phyloP scores from a whole-genome alignment of 2,113 vertebrate genomes.

The Piprites chloris region DNA sequence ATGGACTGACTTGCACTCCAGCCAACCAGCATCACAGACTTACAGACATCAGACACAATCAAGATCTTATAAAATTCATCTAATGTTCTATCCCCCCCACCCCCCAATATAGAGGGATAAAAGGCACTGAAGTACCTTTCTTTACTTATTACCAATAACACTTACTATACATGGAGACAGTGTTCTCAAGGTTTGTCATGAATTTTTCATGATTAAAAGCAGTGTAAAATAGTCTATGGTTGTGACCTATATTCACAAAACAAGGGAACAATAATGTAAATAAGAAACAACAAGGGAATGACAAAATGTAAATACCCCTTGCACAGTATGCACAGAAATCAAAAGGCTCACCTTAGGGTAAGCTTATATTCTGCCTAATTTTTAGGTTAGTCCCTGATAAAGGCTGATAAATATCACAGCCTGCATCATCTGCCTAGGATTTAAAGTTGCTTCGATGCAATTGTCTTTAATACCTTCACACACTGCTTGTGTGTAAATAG shows the following conservation, averaged over 20 bases:
- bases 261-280: not conserved
- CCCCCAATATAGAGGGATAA: not conserved
- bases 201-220: conserved; percentile 30
- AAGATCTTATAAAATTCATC: not conserved
- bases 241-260: conserved; percentile 46
- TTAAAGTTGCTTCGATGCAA: not conserved
- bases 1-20: conserved; percentile 16
- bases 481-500: not conserved
- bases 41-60: not conserved
- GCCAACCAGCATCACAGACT: not conserved
- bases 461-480: not conserved
- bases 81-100: not conserved
- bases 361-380: not conserved
- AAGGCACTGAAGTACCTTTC: not conserved
- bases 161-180: not conserved
- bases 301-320: conserved; percentile 3
- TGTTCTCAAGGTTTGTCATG: not conserved
- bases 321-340: not conserved
- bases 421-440: not conserved
- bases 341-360: conserved; percentile 5
- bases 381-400: not conserved
- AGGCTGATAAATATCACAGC: not conserved
- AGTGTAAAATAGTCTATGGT: not conserved
- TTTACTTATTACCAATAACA: not conserved
- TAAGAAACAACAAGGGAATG: not conserved